A percentile compares a stretch with the other conserved stretches of the same genome.
These are phyloP conservation scores for Falco cherrug DNA, from an alignment of 2,797 vertebrate species.

Conservation along the genomic window DNA sequence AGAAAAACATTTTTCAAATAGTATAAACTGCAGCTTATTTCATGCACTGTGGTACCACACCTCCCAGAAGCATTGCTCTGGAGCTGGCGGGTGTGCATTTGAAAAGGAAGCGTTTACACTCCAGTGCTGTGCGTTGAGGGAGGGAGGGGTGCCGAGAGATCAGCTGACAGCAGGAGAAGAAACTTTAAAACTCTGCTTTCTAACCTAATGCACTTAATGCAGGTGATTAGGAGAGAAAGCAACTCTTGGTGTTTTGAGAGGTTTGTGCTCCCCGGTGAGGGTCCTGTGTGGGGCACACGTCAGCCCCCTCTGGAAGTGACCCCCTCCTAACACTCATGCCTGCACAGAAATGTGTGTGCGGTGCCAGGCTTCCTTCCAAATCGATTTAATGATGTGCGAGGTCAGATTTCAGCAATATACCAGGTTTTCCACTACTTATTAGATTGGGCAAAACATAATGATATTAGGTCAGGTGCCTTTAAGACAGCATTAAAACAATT, in stretches of 20 bases:
- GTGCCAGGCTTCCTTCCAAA: background rate
- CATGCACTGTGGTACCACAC: background rate
- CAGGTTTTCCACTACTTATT: background rate
- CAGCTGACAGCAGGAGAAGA: background rate
- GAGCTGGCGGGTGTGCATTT: background rate
- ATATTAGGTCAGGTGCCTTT: slow-evolving; percentile 22
- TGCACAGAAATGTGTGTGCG: background rate
- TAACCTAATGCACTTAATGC: background rate
- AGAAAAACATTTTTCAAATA: slow-evolving; percentile 39
- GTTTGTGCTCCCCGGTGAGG: background rate
- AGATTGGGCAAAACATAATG: background rate
- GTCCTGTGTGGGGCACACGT: background rate
- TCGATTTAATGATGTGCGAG: background rate
- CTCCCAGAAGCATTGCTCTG: background rate
- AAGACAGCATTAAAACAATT: slow-evolving; percentile 39
- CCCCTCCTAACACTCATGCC: background rate
- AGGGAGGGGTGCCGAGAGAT: background rate
- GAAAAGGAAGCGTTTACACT: background rate
- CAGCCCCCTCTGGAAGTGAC: background rate
- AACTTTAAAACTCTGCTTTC: background rate
- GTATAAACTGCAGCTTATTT: background rate
- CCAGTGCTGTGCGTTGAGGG: background rate
- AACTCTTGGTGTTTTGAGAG: background rate
- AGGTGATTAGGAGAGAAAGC: background rate
- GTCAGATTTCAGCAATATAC: background rate